phyloP scores from a whole-genome alignment of 2,888 invertebrate genomes.

The Drosophila ochracea region DNA sequence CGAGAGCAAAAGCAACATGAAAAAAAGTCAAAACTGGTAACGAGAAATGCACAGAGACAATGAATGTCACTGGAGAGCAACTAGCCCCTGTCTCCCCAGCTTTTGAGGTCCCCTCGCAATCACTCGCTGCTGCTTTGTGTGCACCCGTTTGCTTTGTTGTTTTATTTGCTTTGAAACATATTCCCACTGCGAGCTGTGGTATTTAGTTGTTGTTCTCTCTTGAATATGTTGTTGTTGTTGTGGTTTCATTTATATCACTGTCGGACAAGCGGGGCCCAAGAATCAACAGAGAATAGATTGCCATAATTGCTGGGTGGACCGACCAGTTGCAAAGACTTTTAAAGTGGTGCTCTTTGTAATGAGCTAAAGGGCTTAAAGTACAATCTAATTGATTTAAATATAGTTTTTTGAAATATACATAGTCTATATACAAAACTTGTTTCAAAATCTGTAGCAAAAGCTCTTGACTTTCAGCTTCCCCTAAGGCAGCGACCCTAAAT shows the following conservation, averaged over 20 bases:
- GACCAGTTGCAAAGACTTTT: conserved; percentile 21
- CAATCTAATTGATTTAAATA: not conserved
- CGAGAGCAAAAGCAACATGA: not conserved
- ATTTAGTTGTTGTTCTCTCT: conserved; percentile 35
- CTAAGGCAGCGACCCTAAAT: not conserved
- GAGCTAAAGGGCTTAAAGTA: no score
- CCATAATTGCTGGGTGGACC: conserved; percentile 41
- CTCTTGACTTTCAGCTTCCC: not conserved
- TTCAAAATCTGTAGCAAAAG: not conserved
- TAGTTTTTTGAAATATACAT: not conserved
- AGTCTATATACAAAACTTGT: not conserved
- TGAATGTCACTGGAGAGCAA: conserved; percentile 47
- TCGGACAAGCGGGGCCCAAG: conserved; percentile 30
- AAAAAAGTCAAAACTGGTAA: conserved; percentile 12
- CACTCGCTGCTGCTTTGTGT: conserved; percentile 37
- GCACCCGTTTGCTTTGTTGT: conserved; percentile 39
- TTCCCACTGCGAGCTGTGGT: conserved; percentile 56
- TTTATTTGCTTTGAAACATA: conserved; percentile 58
- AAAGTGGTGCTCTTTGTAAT: no score
- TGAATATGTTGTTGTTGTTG: conserved; percentile 6
- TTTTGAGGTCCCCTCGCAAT: not conserved
- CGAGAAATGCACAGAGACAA: conserved; percentile 45
- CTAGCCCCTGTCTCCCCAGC: not conserved
- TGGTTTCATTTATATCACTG: conserved; percentile 41
- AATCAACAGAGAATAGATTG: conserved; percentile 32